Evolutionary conservation across 2,888 invertebrate genomes (phyloP).

Genomic region (Sphaerophoria taeniata): DNA sequence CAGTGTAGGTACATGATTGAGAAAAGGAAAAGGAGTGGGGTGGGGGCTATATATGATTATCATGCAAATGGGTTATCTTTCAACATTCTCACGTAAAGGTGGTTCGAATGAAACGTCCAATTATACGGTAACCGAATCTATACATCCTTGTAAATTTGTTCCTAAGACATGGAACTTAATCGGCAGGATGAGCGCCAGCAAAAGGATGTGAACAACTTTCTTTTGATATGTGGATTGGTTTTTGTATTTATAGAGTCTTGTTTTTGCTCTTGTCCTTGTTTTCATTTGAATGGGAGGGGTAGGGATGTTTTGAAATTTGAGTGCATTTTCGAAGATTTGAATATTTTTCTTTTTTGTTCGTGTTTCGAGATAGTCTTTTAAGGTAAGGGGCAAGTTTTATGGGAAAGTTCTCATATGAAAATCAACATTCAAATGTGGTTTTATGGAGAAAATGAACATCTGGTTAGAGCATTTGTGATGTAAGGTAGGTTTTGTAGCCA

Average conservation of each 20-base stretch:
- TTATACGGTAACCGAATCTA: constrained; percentile 47
- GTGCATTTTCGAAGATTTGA: constrained; percentile 16
- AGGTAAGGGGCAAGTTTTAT: background rate
- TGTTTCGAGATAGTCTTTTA: background rate
- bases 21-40: background rate
- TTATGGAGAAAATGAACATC: background rate
- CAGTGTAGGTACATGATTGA: background rate
- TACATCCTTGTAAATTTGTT: constrained; percentile 45
- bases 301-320: background rate
- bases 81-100: constrained; percentile 53
- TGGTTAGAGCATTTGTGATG: background rate
- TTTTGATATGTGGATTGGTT: background rate
- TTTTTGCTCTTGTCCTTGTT: background rate
- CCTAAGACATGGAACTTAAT: constrained; percentile 25
- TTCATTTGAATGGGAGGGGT: background rate
- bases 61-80: constrained; percentile 48
- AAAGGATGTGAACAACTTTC: background rate
- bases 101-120: constrained; percentile 48
- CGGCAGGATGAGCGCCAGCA: background rate
- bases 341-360: background rate
- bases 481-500: too few species aligned
- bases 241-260: background rate
- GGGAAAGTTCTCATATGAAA: background rate
- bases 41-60: constrained; percentile 23
- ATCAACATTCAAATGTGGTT: constrained; percentile 19